A percentile compares a stretch with the other conserved stretches of the same genome.
Evolutionary conservation across 2,113 vertebrate species (phyloP).

Genomic region (Saguinus imperator): DNA sequence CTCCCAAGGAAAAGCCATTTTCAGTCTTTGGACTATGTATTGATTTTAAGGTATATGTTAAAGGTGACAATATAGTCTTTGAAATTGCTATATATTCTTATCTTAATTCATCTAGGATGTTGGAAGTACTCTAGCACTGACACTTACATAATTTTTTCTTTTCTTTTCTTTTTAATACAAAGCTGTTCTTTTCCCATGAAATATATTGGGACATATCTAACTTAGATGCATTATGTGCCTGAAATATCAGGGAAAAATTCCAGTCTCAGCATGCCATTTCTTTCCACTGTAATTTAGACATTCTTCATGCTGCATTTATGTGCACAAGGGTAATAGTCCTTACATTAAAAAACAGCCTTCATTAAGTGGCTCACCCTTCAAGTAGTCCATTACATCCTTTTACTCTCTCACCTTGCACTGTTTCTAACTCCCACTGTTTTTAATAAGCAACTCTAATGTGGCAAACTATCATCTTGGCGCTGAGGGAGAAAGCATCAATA

Average conservation of each 20-base stretch:
- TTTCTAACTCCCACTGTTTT: slow-evolving; percentile 65
- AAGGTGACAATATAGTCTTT: slow-evolving; percentile 19
- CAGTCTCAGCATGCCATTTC: slow-evolving; percentile 70
- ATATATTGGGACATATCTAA: slow-evolving; percentile 67
- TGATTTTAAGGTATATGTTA: slow-evolving; percentile 54
- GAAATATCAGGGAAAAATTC: slow-evolving; percentile 65
- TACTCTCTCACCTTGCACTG: slow-evolving; percentile 53
- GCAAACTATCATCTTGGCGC: slow-evolving; percentile 55
- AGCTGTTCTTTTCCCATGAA: slow-evolving; percentile 19
- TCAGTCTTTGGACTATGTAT: slow-evolving; percentile 42
- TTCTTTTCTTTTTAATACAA: slow-evolving; percentile 40
- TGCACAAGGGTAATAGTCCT: slow-evolving; percentile 77
- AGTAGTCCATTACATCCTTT: slow-evolving; percentile 68
- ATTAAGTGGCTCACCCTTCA: slow-evolving; percentile 73
- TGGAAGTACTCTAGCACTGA: not conserved
- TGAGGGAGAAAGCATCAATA: slow-evolving; percentile 59
- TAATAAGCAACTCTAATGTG: slow-evolving; percentile 74
- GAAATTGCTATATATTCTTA: slow-evolving; percentile 62
- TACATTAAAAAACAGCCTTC: slow-evolving; percentile 78
- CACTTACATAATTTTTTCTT: slow-evolving; percentile 30
- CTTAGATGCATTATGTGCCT: slow-evolving; percentile 60
- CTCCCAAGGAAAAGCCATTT: slow-evolving; percentile 50
- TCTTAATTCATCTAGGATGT: slow-evolving; percentile 44
- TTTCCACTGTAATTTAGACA: slow-evolving; percentile 77
- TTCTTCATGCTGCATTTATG: slow-evolving; percentile 82